phyloP scores from a whole-genome alignment of 2,888 invertebrate genomes.

The Cephus runcator region DNA sequence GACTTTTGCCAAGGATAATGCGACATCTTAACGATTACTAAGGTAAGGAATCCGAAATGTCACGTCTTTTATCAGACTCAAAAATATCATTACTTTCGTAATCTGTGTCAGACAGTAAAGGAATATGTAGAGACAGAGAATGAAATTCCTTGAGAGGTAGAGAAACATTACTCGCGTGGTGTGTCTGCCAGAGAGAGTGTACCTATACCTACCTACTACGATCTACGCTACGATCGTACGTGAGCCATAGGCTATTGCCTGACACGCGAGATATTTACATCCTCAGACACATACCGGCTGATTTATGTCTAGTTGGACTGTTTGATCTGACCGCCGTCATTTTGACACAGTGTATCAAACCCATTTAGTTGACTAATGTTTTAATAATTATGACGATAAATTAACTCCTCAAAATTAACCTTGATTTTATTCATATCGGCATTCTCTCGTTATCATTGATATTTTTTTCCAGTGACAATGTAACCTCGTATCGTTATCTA shows the following conservation, averaged over 20 bases:
- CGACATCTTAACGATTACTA: constrained; percentile 11
- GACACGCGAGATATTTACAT: background rate
- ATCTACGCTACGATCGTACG: background rate
- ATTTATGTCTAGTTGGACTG: background rate
- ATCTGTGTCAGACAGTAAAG: background rate
- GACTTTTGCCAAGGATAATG: constrained; percentile 12
- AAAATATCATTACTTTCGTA: background rate
- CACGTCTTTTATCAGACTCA: background rate
- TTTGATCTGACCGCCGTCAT: background rate
- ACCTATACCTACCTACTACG: background rate
- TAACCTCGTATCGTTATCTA: background rate
- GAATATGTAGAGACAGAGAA: background rate
- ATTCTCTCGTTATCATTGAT: background rate
- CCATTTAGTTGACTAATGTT: background rate
- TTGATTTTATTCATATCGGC: background rate
- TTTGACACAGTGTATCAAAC: background rate
- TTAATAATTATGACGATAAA: background rate
- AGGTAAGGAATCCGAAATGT: background rate
- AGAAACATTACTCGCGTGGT: background rate
- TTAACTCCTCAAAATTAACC: background rate
- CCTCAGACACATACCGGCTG: background rate
- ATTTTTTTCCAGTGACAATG: background rate
- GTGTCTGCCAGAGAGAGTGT: background rate
- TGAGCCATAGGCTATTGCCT: background rate
- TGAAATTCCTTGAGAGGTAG: background rate